Evolutionary conservation across 2,113 vertebrate species (phyloP).

Genomic region (Ceyx margarethae): DNA sequence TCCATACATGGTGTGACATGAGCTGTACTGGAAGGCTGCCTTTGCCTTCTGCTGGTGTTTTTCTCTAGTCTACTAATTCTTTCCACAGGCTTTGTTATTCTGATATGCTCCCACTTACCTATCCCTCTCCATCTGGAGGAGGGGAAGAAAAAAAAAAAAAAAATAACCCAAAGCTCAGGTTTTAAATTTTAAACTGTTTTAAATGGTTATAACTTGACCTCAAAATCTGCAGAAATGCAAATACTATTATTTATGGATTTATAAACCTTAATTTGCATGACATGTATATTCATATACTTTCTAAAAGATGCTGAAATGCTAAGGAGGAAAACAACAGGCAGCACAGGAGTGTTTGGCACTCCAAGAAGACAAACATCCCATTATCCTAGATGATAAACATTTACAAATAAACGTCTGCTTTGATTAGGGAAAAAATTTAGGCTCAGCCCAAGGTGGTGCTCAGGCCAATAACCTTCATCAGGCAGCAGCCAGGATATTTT

Average conservation of each 20-base stretch:
- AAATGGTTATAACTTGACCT: background rate
- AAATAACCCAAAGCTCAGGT: background rate
- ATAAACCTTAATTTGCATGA: slow-evolving; percentile 17
- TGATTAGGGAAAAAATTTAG: background rate
- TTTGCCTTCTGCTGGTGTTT: slow-evolving; percentile 60
- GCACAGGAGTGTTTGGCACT: background rate
- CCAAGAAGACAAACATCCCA: background rate
- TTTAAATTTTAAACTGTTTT: background rate
- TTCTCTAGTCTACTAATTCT: slow-evolving; percentile 40
- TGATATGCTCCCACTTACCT: slow-evolving; percentile 10
- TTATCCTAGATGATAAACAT: slow-evolving; percentile 16
- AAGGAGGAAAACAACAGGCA: slow-evolving; percentile 26
- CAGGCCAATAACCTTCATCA: background rate
- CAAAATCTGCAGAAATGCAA: background rate
- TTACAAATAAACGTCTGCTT: slow-evolving; percentile 8
- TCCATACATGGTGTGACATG: background rate
- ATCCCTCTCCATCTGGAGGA: background rate
- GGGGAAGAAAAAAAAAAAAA: background rate
- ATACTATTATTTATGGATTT: background rate
- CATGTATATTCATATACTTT: slow-evolving; percentile 17
- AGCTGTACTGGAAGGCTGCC: slow-evolving; percentile 54
- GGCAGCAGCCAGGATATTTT: background rate
- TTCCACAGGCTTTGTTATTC: slow-evolving; percentile 32
- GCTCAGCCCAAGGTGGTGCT: background rate
- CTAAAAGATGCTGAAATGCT: background rate